Conservation (phyloP, 2,797 vertebrate species). For the Fundulus diaphanus region DNA sequence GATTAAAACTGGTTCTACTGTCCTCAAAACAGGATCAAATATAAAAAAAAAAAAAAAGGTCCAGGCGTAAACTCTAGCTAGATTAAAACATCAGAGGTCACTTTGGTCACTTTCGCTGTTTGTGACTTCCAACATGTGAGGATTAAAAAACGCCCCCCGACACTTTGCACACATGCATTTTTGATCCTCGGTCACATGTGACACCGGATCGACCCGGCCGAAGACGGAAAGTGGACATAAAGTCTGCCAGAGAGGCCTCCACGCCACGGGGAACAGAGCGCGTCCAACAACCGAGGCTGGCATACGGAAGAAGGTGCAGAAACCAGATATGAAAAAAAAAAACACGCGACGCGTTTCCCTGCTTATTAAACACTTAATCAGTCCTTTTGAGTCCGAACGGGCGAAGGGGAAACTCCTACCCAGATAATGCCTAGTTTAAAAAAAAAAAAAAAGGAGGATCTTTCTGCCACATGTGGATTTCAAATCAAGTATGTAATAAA, state of each 20-base stretch:
- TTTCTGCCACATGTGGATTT: conserved; percentile 11
- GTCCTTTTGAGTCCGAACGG: background rate
- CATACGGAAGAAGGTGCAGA: background rate
- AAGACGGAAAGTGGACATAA: conserved; percentile 12
- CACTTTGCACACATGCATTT: conserved; percentile 1
- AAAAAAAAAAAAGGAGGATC: conserved; percentile 2
- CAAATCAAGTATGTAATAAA: conserved; percentile 11
- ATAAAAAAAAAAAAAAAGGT: too few species aligned
- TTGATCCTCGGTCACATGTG: conserved; percentile 3
- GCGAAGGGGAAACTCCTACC: background rate
- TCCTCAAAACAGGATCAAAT: background rate
- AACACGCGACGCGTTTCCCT: conserved; percentile 15
- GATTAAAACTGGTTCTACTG: background rate
- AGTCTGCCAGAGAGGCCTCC: background rate
- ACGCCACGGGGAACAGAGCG: background rate
- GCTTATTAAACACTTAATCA: conserved; percentile 48
- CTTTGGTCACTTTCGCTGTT: background rate
- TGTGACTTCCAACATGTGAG: background rate
- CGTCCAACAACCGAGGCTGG: background rate
- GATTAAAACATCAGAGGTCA: background rate
- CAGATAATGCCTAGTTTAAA: background rate
- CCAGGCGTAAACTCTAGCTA: background rate
- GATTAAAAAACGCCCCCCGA: conserved; percentile 9
- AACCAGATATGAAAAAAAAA: conserved; percentile 9
- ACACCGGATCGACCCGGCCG: fast-evolving